These are phyloP conservation scores for Misgurnus anguillicaudatus DNA, from an alignment of 2,113 vertebrate species.

Conservation along the genomic window DNA sequence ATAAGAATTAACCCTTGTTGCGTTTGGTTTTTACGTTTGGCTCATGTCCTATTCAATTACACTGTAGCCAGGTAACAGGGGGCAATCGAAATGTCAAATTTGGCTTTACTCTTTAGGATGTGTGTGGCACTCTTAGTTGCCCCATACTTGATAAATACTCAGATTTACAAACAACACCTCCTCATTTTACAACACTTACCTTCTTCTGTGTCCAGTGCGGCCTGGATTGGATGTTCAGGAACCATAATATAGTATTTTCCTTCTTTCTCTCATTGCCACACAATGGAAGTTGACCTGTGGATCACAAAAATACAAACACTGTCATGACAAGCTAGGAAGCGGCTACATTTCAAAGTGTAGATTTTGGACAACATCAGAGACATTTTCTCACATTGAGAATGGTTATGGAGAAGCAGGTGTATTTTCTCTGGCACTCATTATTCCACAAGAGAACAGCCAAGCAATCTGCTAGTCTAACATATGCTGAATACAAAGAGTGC, in stretches of 20 bases:
- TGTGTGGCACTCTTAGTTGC: too few species aligned
- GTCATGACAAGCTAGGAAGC: slow-evolving; percentile 29
- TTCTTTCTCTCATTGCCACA: neutral
- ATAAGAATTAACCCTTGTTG: too few species aligned
- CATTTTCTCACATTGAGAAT: slow-evolving; percentile 49
- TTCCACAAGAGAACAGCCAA: slow-evolving; percentile 48
- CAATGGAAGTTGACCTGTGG: slow-evolving; percentile 8
- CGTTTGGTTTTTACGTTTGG: too few species aligned
- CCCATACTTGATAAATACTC: too few species aligned
- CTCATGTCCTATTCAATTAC: too few species aligned
- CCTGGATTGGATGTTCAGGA: neutral
- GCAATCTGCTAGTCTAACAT: slow-evolving; percentile 62
- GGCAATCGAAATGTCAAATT: too few species aligned
- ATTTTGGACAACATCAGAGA: slow-evolving; percentile 65
- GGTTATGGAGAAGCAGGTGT: slow-evolving; percentile 68
- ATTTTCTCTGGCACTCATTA: slow-evolving; percentile 67
- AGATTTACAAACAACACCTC: too few species aligned
- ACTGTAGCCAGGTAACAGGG: too few species aligned
- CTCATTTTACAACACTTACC: neutral
- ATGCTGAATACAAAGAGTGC: slow-evolving; percentile 54
- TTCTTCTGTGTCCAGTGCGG: neutral
- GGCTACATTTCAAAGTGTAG: slow-evolving; percentile 60
- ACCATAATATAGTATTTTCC: neutral
- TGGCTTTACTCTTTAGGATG: too few species aligned
- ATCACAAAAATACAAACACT: slow-evolving; percentile 33